Conservation (phyloP, 2,888 invertebrate species). For the Chironomus riparius region DNA sequence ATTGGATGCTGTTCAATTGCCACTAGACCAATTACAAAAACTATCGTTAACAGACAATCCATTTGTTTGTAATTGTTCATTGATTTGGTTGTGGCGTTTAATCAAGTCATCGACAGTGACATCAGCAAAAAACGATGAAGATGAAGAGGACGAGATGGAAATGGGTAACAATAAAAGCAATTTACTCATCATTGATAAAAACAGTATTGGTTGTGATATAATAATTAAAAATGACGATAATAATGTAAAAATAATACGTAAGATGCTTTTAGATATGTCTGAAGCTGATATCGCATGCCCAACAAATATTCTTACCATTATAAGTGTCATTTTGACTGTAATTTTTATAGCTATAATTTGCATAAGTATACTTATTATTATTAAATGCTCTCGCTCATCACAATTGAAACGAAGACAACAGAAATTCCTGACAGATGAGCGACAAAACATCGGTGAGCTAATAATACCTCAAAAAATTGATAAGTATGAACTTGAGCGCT, state of each 20-base stretch:
- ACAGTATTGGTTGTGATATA: slow-evolving; percentile 40
- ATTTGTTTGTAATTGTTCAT: slow-evolving; percentile 75
- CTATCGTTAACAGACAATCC: slow-evolving; percentile 75
- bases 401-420: slow-evolving; percentile 17
- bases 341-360: slow-evolving; percentile 40
- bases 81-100: slow-evolving; percentile 69
- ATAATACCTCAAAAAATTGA: slow-evolving; percentile 39
- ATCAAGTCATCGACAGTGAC: slow-evolving; percentile 19
- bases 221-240: slow-evolving; percentile 35
- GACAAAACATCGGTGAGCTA: slow-evolving; percentile 42
- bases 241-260: slow-evolving; percentile 34
- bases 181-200: slow-evolving; percentile 38
- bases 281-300: slow-evolving; percentile 43
- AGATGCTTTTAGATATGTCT: slow-evolving; percentile 38
- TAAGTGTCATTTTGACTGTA: slow-evolving; percentile 41
- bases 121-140: no score
- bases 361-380: slow-evolving; percentile 37
- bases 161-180: slow-evolving; percentile 30
- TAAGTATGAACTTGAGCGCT: slow-evolving; percentile 42
- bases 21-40: slow-evolving; percentile 65
- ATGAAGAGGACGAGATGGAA: neutral
- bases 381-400: slow-evolving; percentile 14
- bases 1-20: slow-evolving; percentile 71
- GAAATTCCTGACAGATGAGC: slow-evolving; percentile 31
- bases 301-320: slow-evolving; percentile 43